Conservation (phyloP, 2,888 invertebrate species). For the Alloplasta piceator region DNA sequence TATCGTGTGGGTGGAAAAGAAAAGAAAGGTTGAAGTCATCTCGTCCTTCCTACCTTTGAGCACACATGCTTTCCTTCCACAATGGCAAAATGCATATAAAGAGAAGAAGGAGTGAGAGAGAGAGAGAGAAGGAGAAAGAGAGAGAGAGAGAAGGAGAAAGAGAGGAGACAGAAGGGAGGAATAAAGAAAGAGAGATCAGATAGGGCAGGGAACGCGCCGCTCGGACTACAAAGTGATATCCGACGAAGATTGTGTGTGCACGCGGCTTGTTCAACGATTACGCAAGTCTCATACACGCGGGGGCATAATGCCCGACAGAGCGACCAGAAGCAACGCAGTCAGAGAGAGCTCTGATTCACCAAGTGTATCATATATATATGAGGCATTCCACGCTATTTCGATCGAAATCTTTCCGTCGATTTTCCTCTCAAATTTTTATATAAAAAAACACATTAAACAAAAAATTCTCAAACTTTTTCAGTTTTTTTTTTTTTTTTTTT, state of each 20-base stretch:
- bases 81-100: conserved; percentile 37
- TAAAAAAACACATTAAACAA: too few species aligned
- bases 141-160: conserved; percentile 17
- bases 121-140: background rate
- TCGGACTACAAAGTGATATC: conserved; percentile 81
- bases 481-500: too few species aligned
- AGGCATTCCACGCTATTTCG: too few species aligned
- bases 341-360: conserved; percentile 54
- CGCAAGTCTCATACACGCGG: conserved; percentile 72
- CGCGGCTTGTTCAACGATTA: conserved; percentile 77
- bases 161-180: conserved; percentile 43
- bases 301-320: conserved; percentile 24
- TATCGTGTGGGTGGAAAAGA: conserved; percentile 18
- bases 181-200: conserved; percentile 77
- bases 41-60: conserved; percentile 31
- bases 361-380: conserved; percentile 38
- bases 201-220: conserved; percentile 75
- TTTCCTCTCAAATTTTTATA: too few species aligned
- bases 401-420: conserved; percentile 22
- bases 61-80: conserved; percentile 47
- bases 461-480: too few species aligned
- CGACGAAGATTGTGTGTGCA: conserved; percentile 78
- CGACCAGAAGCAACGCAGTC: conserved; percentile 25
- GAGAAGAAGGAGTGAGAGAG: conserved; percentile 8
- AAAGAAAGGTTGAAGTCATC: conserved; percentile 2